A percentile compares a stretch with the other conserved stretches of the same genome.
Evolutionary conservation across 2,888 invertebrate genomes (phyloP).

Genomic region (Copidosoma aretas): DNA sequence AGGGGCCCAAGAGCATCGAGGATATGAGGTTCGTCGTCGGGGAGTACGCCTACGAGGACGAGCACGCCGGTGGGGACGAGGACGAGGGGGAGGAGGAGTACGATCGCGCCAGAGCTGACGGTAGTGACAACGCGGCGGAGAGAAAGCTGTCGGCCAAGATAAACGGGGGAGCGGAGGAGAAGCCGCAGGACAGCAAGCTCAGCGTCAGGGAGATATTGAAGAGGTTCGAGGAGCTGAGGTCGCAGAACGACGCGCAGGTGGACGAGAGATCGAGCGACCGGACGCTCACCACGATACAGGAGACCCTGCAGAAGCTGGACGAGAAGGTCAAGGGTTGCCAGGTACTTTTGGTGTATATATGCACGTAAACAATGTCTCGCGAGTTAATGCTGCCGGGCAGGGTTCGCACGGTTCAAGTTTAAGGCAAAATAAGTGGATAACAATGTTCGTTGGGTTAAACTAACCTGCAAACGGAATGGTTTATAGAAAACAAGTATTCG

Average conservation of each 20-base stretch:
- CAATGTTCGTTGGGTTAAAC: no score
- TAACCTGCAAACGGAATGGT: no score
- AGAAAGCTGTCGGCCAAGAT: slow-evolving; percentile 49
- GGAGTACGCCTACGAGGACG: slow-evolving; percentile 56
- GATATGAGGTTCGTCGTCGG: slow-evolving; percentile 54
- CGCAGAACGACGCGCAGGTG: slow-evolving; percentile 48
- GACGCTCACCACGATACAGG: slow-evolving; percentile 61
- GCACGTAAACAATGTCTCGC: no score
- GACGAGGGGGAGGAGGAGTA: not conserved
- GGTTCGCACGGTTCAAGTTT: no score
- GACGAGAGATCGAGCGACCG: slow-evolving; percentile 56
- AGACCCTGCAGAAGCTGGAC: slow-evolving; percentile 62
- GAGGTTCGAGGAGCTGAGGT: slow-evolving; percentile 76
- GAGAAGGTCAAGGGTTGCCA: slow-evolving; percentile 62
- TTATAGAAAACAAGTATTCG: no score
- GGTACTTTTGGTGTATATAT: slow-evolving; percentile 43
- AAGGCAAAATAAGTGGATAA: no score
- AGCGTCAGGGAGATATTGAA: slow-evolving; percentile 84
- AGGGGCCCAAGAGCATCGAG: slow-evolving; percentile 42
- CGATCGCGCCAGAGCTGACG: no score
- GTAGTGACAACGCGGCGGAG: slow-evolving; percentile 41
- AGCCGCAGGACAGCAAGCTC: slow-evolving; percentile 82
- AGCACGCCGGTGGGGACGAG: slow-evolving; percentile 41
- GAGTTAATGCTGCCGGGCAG: no score
- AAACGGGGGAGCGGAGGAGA: no score